Conservation (phyloP, 2,113 vertebrate genomes). For the Elaphurus davidianus region DNA sequence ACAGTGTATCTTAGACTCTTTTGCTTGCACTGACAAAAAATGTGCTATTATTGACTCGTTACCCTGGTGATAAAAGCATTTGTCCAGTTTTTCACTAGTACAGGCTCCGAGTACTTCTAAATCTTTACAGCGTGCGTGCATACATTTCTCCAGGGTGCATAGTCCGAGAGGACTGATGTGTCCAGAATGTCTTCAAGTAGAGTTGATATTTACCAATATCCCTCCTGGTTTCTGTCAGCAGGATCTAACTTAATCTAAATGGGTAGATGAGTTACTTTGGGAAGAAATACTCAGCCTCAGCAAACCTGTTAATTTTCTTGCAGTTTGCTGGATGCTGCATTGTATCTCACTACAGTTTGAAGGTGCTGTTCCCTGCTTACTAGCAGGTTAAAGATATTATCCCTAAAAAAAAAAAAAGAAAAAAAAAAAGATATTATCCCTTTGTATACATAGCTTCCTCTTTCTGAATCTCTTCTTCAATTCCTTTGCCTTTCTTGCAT, state of each 20-base stretch:
- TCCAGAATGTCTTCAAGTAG: neutral
- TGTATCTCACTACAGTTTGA: neutral
- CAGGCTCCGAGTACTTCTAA: neutral
- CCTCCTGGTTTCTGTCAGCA: neutral
- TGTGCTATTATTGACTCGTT: neutral
- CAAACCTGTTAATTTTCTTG: neutral
- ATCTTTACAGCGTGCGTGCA: neutral
- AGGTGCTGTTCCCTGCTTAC: neutral
- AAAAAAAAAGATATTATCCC: neutral
- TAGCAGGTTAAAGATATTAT: neutral
- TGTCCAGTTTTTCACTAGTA: neutral
- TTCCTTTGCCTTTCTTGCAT: neutral
- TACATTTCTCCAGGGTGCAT: neutral
- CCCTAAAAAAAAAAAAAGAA: neutral
- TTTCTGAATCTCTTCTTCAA: neutral
- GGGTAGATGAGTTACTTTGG: neutral
- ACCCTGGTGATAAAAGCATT: neutral
- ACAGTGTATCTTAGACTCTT: no score
- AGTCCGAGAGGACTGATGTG: neutral
- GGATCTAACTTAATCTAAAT: neutral
- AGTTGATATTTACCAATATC: neutral
- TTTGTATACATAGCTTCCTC: neutral
- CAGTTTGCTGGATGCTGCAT: neutral
- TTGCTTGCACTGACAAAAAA: neutral
- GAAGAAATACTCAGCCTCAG: neutral